Conservation (phyloP, 2,113 vertebrate species). For the Phainopepla nitens region DNA sequence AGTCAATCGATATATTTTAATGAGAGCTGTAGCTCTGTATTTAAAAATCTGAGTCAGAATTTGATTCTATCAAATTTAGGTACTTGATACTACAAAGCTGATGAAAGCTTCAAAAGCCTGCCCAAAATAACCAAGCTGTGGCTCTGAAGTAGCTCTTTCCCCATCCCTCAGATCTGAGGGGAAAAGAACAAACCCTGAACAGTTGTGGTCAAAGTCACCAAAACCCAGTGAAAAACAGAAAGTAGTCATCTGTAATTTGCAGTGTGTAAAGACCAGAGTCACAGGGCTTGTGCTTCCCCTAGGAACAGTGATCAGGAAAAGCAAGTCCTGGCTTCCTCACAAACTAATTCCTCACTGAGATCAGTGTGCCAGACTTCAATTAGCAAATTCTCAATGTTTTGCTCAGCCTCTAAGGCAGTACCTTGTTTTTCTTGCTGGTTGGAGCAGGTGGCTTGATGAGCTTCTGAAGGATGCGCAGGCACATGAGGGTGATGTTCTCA, state of each 20-base stretch:
- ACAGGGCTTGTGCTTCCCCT: background rate
- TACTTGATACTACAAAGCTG: background rate
- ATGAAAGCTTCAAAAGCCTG: background rate
- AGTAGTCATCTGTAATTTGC: background rate
- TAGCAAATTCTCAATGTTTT: background rate
- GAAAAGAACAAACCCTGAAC: background rate
- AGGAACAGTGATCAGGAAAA: background rate
- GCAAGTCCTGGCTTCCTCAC: background rate
- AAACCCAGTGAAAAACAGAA: background rate
- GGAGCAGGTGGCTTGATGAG: constrained; percentile 94
- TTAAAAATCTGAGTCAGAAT: background rate
- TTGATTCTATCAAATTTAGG: background rate
- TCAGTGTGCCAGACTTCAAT: background rate
- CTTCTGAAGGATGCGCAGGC: constrained; percentile 95
- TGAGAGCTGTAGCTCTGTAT: background rate
- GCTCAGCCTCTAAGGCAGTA: constrained; percentile 27
- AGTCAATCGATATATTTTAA: background rate
- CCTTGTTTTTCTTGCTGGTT: constrained; percentile 99
- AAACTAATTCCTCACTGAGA: background rate
- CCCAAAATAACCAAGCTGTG: background rate
- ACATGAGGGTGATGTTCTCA: constrained; percentile 98
- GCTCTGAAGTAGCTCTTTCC: background rate
- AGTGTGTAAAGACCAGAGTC: background rate
- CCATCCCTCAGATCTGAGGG: background rate
- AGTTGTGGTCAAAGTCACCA: background rate